Evolutionary conservation across 2,888 invertebrate genomes (phyloP).

Genomic region (Chloroclystis v-ata): DNA sequence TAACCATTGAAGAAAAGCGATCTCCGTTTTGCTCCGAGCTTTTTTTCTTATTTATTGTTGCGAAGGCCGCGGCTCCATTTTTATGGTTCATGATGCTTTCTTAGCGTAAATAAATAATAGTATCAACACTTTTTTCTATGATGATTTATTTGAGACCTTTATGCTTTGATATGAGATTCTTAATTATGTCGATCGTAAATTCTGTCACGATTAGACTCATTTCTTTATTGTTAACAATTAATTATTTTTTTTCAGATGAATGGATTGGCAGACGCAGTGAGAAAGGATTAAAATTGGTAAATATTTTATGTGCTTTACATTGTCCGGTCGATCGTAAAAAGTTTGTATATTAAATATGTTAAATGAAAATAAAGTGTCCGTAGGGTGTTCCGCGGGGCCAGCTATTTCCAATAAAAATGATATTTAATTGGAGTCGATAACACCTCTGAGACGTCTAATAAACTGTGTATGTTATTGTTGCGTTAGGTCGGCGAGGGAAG

Average conservation of each 20-base stretch:
- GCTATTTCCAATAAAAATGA: conserved; percentile 73
- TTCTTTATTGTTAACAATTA: conserved; percentile 35
- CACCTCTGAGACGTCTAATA: conserved; percentile 68
- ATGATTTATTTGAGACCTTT: conserved; percentile 59
- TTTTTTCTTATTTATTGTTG: conserved; percentile 75
- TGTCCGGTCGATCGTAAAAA: conserved; percentile 42
- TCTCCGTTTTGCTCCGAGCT: conserved; percentile 63
- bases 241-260: conserved; percentile 52
- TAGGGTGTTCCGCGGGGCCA: conserved; percentile 51
- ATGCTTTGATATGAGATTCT: conserved; percentile 49
- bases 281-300: conserved; percentile 54
- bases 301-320: conserved; percentile 37
- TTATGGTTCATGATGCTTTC: conserved; percentile 70
- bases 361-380: conserved; percentile 52
- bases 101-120: conserved; percentile 69
- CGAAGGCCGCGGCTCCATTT: conserved; percentile 63
- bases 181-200: conserved; percentile 49
- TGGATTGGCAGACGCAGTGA: conserved; percentile 43
- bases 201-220: conserved; percentile 32
- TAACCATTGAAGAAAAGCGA: conserved; percentile 78
- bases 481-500: conserved; percentile 54
- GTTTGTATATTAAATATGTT: conserved; percentile 43
- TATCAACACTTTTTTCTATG: conserved; percentile 61
- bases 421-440: conserved; percentile 76
- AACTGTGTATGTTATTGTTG: conserved; percentile 73